A percentile compares a stretch with the other conserved stretches of the same genome.
Evolutionary conservation across 2,888 invertebrate genomes (phyloP).

Genomic region (Cataglyphis cursor): DNA sequence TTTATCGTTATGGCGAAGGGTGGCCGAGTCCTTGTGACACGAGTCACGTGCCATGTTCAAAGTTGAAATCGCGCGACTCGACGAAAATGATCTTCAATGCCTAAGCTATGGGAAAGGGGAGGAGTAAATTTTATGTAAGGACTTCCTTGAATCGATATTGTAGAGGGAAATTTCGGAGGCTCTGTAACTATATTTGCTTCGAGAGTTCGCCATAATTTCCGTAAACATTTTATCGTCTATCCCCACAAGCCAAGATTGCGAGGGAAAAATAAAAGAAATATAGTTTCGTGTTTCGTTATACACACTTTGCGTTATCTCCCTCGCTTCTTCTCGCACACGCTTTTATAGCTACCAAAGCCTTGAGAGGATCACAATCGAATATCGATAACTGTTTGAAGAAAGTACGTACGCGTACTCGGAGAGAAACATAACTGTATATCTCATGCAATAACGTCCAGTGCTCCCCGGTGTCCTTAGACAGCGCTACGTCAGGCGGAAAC

Average conservation of each 20-base stretch:
- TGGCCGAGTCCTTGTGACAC: slow-evolving; percentile 44
- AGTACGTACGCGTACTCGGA: neutral
- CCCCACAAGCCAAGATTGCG: neutral
- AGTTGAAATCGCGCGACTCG: slow-evolving; percentile 43
- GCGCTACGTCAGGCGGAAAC: slow-evolving; percentile 46
- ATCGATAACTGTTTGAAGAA: slow-evolving; percentile 47
- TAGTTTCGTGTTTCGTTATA: slow-evolving; percentile 4
- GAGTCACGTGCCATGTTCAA: slow-evolving; percentile 39
- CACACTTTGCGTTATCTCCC: slow-evolving; percentile 37
- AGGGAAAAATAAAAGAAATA: slow-evolving; percentile 17
- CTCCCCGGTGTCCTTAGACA: slow-evolving; percentile 68
- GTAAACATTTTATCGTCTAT: neutral
- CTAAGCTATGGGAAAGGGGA: neutral
- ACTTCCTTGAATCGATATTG: neutral
- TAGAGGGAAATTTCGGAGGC: neutral
- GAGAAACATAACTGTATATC: slow-evolving; percentile 46
- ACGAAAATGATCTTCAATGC: slow-evolving; percentile 40
- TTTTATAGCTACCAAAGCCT: slow-evolving; percentile 20
- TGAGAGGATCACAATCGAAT: slow-evolving; percentile 50
- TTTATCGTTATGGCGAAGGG: slow-evolving; percentile 44
- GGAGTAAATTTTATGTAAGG: slow-evolving; percentile 20
- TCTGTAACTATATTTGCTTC: slow-evolving; percentile 9
- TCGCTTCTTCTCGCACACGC: slow-evolving; percentile 30
- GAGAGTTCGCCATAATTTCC: neutral
- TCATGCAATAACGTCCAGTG: slow-evolving; percentile 63